Base-by-base conservation (phyloP, 2,888 invertebrate genomes). In the Chironomus riparius region DNA sequence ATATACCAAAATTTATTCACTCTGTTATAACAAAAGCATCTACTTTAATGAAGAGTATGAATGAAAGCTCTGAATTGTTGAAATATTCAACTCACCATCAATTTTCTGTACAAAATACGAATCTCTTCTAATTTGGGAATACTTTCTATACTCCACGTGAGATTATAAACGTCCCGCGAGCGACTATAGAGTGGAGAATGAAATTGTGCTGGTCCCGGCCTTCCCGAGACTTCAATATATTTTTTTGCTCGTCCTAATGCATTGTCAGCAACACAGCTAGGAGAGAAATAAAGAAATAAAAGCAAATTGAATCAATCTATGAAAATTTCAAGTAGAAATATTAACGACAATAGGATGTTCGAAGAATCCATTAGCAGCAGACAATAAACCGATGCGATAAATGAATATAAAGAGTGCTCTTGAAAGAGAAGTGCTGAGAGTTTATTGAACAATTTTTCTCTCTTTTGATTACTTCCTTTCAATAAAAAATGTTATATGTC, bases 61-160 rank as follows among this genome's bases (percentile, higher is more conserved):
- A 38, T 38, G 38, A 38, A 38, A 38, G 38, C 38, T 4, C 38
- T 38, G 10, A 38, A 10, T 10, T 38, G 10, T 10, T 38, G 7
- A 38, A 38, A 38, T 10, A 38, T 38, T 38, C 38, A 38, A 81
- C 85, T 84, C 72, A 88, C 89, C 81, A 87, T 87, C 0, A 88
- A 82, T 80, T 88, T 88, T 77, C 89, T 82, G 80, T 88, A 89
- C 0, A 88, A 84, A 65, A 89, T 84, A 4, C 88, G 78, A 77
- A 89, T 86, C 81, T 89, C 88, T 75, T 87, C 87, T 0, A 89
- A 84, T 56, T 88, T 88, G n/a, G 88, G 88, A 82, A 88, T 88
- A 81, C 87, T 87, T 82, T 89, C 88, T 5, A 89, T 87, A 7
- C 86, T 83, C 86, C 89, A 89, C 69, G 86, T 83, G 24, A 89